phyloP scores from a whole-genome alignment of 2,797 vertebrate genomes.

The Diplodus puntazzo region DNA sequence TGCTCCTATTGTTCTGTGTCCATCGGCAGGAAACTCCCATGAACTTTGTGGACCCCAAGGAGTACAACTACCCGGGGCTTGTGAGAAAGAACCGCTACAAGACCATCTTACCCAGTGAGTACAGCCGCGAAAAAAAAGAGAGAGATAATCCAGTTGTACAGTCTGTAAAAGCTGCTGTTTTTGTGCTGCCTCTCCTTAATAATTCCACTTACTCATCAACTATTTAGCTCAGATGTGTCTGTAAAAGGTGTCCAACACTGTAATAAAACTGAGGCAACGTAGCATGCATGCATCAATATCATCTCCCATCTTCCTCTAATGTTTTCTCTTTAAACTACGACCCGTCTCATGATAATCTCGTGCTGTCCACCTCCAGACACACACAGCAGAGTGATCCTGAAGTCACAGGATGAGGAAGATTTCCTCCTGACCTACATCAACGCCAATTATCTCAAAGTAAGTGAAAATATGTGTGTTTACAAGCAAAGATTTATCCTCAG shows the following conservation, averaged over 20 bases:
- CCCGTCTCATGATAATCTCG: constrained; percentile 22
- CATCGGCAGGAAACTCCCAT: constrained; percentile 95
- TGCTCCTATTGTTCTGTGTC: constrained; percentile 59
- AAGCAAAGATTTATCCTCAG: background rate
- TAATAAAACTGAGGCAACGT: constrained; percentile 4
- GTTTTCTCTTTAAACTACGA: constrained; percentile 10
- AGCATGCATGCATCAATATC: background rate
- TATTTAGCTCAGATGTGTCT: constrained; percentile 24
- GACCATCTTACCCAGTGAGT: constrained; percentile 99
- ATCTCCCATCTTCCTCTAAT: background rate
- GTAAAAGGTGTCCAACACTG: background rate
- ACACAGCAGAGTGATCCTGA: constrained; percentile 98
- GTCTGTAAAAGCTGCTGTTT: background rate
- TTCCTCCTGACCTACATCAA: constrained; percentile 98
- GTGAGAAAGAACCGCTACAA: constrained; percentile 99
- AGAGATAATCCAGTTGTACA: background rate
- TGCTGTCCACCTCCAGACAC: constrained; percentile 86
- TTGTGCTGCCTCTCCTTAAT: constrained; percentile 12
- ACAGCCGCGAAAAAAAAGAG: constrained; percentile 23
- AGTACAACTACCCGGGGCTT: constrained; percentile 96
- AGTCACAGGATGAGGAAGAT: constrained; percentile 91
- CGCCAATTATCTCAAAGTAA: constrained; percentile 97
- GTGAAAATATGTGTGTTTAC: constrained; percentile 60
- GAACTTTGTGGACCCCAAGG: constrained; percentile 99
- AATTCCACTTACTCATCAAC: constrained; percentile 18